Conservation (phyloP, 2,888 invertebrate species). For the Calliphora vomitoria region DNA sequence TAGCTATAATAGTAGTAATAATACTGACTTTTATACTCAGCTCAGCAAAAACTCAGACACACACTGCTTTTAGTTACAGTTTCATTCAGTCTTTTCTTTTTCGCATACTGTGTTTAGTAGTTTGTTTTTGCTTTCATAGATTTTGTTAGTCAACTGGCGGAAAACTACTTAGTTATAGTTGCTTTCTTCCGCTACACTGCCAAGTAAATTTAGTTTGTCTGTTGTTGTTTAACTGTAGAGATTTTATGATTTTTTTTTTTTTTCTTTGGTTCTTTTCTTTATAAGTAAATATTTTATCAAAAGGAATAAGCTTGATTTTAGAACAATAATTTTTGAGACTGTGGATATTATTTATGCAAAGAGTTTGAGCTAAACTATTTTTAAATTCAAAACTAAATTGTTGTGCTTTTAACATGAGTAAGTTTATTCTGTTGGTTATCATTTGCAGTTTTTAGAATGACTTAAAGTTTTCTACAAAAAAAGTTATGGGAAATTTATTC, state of each 20-base stretch:
- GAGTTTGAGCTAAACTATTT: neutral
- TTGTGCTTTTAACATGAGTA: too few species aligned
- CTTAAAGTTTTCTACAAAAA: neutral
- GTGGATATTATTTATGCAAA: neutral
- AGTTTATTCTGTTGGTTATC: too few species aligned
- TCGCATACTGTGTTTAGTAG: too few species aligned
- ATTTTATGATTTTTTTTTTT: slow-evolving; percentile 28
- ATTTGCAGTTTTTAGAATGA: too few species aligned
- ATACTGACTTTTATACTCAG: slow-evolving; percentile 55
- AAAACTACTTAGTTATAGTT: slow-evolving; percentile 72
- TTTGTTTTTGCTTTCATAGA: slow-evolving; percentile 41
- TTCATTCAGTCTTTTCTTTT: neutral
- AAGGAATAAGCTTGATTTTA: neutral
- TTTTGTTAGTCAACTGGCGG: slow-evolving; percentile 66
- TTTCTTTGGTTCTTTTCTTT: slow-evolving; percentile 9
- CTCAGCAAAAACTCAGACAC: slow-evolving; percentile 9
- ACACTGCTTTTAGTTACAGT: neutral
- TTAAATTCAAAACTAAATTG: neutral
- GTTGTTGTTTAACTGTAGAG: slow-evolving; percentile 40
- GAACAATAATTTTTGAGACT: neutral
- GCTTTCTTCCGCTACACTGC: slow-evolving; percentile 67
- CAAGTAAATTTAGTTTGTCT: slow-evolving; percentile 60
- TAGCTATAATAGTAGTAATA: slow-evolving; percentile 53
- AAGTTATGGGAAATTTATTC: neutral
- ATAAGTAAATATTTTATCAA: slow-evolving; percentile 28